Evolutionary conservation across 2,113 vertebrate species (phyloP), one percentile per base, ranked within the genome.

Genomic region (Circaetus gallicus): DNA sequence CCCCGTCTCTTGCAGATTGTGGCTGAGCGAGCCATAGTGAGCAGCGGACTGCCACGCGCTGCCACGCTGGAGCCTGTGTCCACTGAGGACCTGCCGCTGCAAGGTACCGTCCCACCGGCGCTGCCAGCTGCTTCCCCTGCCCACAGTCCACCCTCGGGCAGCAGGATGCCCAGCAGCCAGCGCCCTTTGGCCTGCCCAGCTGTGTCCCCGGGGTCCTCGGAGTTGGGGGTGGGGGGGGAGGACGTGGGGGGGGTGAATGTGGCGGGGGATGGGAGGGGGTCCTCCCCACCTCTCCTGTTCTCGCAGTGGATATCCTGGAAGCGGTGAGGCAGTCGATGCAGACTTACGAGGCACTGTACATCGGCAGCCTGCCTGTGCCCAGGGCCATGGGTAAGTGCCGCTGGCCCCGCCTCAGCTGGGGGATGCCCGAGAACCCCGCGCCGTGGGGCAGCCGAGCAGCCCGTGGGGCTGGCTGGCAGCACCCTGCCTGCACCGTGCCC

Each of bases 301-400:
- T 88, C 97, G 92, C 97, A 99, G 99, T 98, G 95, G 99, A 99
- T 58, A 98, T 99, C 89, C 95, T 99, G 95, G 99, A 99, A 69
- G 98, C 99, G 0, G 98, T 99, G 93, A 98, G 98, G 74, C 98
- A 99, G 90, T 98, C 98, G 26, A 98, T 99, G 82, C 99, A 99
- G 97, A 99, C 98, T 94, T 99, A 99, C 13, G 98, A 99, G 58
- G 99, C 99, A 16, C 97, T 99, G 77, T 99, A 99, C 91, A 97
- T 99, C 3, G 99, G 99, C 53, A 99, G 97, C 93, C 97, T 99
- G 87, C 99, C 99, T 1, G 99, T 99, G 95, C 98, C 98, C 93
- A 98, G 98, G 96, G 99, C 99, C 61, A 99, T 99, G 99, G 99
- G 99, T 99, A 93, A 98, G 98, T 49, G 4, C 34, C 0, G 6